These are phyloP conservation scores for Leptobrachium leishanense DNA, from an alignment of 2,113 vertebrate species.

Conservation along the genomic window DNA sequence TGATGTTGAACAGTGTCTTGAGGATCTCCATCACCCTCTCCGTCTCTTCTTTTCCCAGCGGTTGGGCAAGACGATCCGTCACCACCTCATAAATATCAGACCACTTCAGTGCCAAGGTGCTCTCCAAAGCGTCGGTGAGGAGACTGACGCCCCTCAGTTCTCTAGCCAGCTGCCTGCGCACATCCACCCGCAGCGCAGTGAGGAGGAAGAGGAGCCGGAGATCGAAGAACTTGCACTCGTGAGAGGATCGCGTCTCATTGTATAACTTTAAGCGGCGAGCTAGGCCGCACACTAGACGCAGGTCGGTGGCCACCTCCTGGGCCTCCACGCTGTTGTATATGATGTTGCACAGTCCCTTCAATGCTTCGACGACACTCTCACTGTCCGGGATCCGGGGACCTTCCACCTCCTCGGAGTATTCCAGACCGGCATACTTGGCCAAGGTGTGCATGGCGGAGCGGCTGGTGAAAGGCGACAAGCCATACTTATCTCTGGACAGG, in stretches of 20 bases:
- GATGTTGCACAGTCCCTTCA: constrained; percentile 51
- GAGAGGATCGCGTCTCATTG: constrained; percentile 51
- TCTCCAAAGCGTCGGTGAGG: constrained; percentile 64
- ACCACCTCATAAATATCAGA: constrained; percentile 62
- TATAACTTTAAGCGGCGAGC: constrained; percentile 56
- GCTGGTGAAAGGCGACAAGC: constrained; percentile 39
- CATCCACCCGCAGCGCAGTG: constrained; percentile 70
- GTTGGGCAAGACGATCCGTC: constrained; percentile 37
- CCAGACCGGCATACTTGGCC: constrained; percentile 40
- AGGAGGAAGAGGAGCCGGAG: constrained; percentile 74
- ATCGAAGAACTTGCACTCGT: constrained; percentile 71
- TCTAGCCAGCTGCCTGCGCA: constrained; percentile 62
- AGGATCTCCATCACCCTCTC: constrained; percentile 66
- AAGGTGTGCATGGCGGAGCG: constrained; percentile 20
- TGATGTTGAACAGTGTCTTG: constrained; percentile 74
- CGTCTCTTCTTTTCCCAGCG: constrained; percentile 62
- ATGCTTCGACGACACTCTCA: constrained; percentile 44
- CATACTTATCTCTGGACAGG: constrained; percentile 47
- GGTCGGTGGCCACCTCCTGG: constrained; percentile 35
- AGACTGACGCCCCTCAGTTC: constrained; percentile 65
- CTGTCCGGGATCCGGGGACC: constrained; percentile 53
- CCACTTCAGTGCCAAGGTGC: constrained; percentile 64
- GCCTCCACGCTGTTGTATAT: constrained; percentile 49
- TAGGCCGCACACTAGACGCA: constrained; percentile 66
- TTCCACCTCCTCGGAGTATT: constrained; percentile 52